A percentile compares a stretch with the other conserved stretches of the same genome.
Evolutionary conservation across 2,797 vertebrate species (phyloP).

Genomic region (Hybognathus amarus): DNA sequence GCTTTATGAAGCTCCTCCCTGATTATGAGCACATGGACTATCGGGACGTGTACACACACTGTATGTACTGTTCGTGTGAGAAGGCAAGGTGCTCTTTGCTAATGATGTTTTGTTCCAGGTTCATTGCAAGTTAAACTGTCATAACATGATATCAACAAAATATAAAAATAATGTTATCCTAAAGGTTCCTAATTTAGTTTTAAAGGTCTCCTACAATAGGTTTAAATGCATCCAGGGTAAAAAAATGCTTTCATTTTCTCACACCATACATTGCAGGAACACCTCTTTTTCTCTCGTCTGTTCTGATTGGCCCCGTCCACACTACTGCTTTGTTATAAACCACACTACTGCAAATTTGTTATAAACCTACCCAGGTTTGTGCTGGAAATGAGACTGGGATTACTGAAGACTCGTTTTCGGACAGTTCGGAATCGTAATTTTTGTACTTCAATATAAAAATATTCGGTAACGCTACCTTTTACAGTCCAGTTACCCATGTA

Average conservation of each 20-base stretch:
- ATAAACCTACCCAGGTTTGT: too few species aligned
- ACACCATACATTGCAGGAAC: too few species aligned
- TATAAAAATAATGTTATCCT: background rate
- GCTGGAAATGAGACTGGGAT: too few species aligned
- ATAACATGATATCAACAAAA: background rate
- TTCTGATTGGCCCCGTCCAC: too few species aligned
- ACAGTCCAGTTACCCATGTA: too few species aligned
- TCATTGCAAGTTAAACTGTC: background rate
- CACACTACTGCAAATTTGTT: too few species aligned
- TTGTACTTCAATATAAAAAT: background rate
- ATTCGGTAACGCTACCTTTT: too few species aligned
- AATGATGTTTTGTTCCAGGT: slow-evolving; percentile 15
- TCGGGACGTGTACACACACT: slow-evolving; percentile 88
- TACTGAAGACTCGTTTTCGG: too few species aligned
- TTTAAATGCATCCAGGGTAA: background rate
- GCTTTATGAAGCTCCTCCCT: slow-evolving; percentile 94
- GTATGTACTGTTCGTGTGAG: slow-evolving; percentile 79
- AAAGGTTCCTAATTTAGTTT: background rate
- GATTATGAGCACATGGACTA: slow-evolving; percentile 94
- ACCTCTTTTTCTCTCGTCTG: too few species aligned
- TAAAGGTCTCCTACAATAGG: background rate
- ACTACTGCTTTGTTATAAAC: too few species aligned
- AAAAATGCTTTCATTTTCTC: background rate
- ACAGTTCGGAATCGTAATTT: background rate
- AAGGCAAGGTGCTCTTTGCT: slow-evolving; percentile 29